Evolutionary conservation across 2,888 invertebrate species (phyloP), one percentile per base, ranked within the genome.

Genomic region (Poecilus cupreus): DNA sequence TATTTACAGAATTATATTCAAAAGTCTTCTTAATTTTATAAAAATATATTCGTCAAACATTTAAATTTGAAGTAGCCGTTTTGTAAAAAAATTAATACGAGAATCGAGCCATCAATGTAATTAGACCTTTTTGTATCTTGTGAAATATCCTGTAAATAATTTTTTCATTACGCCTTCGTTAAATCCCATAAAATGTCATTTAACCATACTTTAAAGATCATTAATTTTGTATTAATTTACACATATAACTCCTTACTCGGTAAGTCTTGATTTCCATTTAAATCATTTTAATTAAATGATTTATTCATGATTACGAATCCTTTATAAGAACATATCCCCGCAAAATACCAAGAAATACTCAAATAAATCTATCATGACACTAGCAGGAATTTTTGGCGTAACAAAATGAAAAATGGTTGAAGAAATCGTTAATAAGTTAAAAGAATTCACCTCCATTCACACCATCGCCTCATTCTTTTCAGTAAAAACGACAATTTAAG

Each of bases 211-310:
- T 68, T 68, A 37, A 68, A 37, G 37, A 37, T 68, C 64, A 68
- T 68, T 68, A 68, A 68, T 68, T 68, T 68, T 37, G 37, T 20
- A 68, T 68, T 68, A 68, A 68, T 68, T 68, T 68, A 68, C 51
- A 51, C 64, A 32, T 10, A 18, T 37, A 68, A 16, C 37, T 68
- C 18, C 37, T 60, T 60, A 26, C 13, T 6, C 8, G 26, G 22
- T 13, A 2, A 24, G 60, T 60, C 64, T 68, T 68, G 24, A 60
- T 32, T 37, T 37, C 13, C 32, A 18, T 68, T 37, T 68, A 68
- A 68, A 68, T 68, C 64, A 68, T 37, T 37, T 68, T 68, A 68
- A 68, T 68, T 68, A 68, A 57, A 68, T 68, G 32, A 37, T 68
- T 68, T 68, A 68, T 68, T 68, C 64, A 68, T 68, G 32, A 68